Evolutionary conservation across 1,140 invertebrate genomes (phyloP).

Genomic region (Belonocnema kinseyi): DNA sequence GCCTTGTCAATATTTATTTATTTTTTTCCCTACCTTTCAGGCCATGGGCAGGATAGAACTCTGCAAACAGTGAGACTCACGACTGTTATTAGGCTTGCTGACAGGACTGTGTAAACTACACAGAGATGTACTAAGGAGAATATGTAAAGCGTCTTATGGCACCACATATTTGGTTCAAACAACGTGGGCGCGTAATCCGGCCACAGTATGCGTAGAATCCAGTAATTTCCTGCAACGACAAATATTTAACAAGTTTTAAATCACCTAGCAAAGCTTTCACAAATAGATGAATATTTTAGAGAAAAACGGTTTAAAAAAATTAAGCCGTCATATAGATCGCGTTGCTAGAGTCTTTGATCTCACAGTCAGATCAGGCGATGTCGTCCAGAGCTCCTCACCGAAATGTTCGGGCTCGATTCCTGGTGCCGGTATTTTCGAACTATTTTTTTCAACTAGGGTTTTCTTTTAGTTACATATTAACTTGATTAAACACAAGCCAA

Average conservation of each 20-base stretch:
- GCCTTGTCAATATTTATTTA: conserved; percentile 15
- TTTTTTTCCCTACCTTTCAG: conserved; percentile 71
- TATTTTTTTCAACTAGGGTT: no score
- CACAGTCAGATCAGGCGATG: no score
- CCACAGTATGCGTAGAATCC: conserved; percentile 86
- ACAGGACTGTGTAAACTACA: conserved; percentile 81
- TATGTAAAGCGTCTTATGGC: conserved; percentile 85
- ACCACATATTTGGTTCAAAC: conserved; percentile 85
- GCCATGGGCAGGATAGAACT: conserved; percentile 82
- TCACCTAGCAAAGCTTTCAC: neutral
- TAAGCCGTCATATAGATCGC: no score
- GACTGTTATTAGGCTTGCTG: conserved; percentile 77
- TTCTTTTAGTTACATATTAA: no score
- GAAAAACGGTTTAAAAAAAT: no score
- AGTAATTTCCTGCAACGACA: conserved; percentile 83
- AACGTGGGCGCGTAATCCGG: conserved; percentile 82
- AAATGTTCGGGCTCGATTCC: no score
- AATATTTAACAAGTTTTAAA: conserved; percentile 13
- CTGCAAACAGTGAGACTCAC: conserved; percentile 80
- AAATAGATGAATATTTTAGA: no score
- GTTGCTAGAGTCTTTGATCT: no score
- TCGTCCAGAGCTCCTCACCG: no score
- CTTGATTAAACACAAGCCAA: no score
- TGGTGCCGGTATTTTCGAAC: no score
- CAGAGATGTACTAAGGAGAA: conserved; percentile 85